Evolutionary conservation across 1,140 invertebrate species (phyloP), one percentile per base, ranked within the genome.

Genomic region (Drosophila suzukii): DNA sequence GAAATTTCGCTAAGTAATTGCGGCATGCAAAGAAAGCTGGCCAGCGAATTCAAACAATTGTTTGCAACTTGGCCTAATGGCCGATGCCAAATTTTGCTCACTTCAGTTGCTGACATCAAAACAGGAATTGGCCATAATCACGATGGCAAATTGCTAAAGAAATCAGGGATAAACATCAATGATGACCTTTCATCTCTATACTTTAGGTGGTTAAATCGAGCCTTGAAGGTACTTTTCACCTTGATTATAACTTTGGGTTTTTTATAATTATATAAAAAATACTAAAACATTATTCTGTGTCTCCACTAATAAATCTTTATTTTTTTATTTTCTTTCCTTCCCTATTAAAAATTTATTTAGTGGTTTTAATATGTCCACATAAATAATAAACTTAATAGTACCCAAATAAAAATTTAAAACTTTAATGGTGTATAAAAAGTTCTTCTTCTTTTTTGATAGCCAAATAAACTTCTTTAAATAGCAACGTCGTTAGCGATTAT

Each of bases 1-100:
- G 68, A 78, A 82, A 62, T 70, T 44, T 46, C 60, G 75, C 60
- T 62, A 86, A 80, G 84, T 88, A 88, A 83, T 83, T 88, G 83
- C 36, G 72, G 79, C 83, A 89, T 89, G 83, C 79, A 34, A 86
- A 82, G 78, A 3, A 81, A 88, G 63, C 27, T 49, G 36, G 49
- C 65, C 59, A 70, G 36, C 61, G 54, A 73, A 82, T 84, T 65
- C 50, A 49, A 34, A 36, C 57, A 77, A 68, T 68, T 75, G 62
- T 47, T 74, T 30, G 38, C 61, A 47, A 65, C 59, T 38, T 47
- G 60, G 55, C 47, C 41, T 56, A 75, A 75, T 66, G 73, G 53
- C 20, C 39, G 11, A 34, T 34, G 59, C 41, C 50, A 49, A 63
- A 63, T 44, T n/a, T 58, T 38, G 55, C 56, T 70, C 49, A 46